phyloP scores from a whole-genome alignment of 2,888 invertebrate species.

The Stictocephala bisonia region DNA sequence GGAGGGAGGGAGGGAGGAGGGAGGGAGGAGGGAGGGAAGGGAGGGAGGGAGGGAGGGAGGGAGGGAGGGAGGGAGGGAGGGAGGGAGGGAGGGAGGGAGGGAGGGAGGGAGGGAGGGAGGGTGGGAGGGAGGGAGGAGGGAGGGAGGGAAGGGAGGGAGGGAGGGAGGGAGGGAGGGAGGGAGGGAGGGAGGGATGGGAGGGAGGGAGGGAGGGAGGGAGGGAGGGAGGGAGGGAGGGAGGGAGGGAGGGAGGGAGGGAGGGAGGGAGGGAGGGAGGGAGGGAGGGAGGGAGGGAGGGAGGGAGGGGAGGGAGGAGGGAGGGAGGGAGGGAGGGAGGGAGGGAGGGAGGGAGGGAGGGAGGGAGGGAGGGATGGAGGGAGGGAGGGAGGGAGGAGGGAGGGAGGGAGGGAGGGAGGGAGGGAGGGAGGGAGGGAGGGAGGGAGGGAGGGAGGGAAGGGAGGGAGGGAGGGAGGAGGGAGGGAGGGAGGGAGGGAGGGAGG shows the following conservation, averaged over 20 bases:
- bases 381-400: constrained; percentile 14
- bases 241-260: background rate
- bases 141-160: background rate
- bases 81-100: background rate
- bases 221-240: background rate
- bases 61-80: background rate
- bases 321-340: constrained; percentile 38
- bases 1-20: background rate
- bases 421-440: constrained; percentile 12
- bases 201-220: background rate
- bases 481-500: no score
- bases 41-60: background rate
- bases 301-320: background rate
- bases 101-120: background rate
- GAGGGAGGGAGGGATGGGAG: background rate
- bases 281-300: constrained; percentile 4
- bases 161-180: background rate
- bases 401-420: constrained; percentile 1
- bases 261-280: background rate
- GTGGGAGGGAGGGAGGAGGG: background rate
- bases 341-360: constrained; percentile 18
- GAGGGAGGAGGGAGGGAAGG: background rate
- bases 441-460: no score
- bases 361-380: no score
- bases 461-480: no score